A percentile compares a stretch with the other conserved stretches of the same genome.
Evolutionary conservation across 2,888 invertebrate genomes (phyloP).

Genomic region (Spisula subtruncata): DNA sequence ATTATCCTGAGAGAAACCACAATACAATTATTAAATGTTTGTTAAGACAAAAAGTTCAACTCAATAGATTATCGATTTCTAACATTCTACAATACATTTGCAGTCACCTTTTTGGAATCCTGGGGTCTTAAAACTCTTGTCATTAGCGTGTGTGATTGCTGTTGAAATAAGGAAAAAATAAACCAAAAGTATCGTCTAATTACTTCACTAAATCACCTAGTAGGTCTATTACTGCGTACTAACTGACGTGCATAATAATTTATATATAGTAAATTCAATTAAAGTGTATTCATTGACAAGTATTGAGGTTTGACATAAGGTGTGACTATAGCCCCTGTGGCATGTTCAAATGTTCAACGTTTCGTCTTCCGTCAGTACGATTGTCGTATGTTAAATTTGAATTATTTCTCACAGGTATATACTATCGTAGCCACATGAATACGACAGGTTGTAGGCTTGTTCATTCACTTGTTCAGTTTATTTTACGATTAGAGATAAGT

Average conservation of each 20-base stretch:
- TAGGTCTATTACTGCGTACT: neutral
- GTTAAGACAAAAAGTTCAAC: no score
- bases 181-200: no score
- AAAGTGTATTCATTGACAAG: constrained; percentile 7
- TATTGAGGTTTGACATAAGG: neutral
- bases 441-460: neutral
- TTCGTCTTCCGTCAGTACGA: constrained; percentile 12
- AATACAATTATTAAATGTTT: no score
- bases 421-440: neutral
- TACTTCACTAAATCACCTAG: neutral
- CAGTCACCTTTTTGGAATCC: no score
- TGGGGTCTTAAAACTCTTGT: no score
- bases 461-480: neutral
- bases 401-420: constrained; percentile 46
- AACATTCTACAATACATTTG: no score
- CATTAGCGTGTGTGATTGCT: no score
- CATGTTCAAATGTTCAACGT: neutral
- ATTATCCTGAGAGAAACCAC: no score
- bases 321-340: neutral
- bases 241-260: neutral
- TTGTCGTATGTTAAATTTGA: constrained; percentile 45
- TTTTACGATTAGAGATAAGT: constrained; percentile 11
- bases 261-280: neutral
- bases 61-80: no score
- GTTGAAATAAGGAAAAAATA: no score